Base-by-base conservation (phyloP, 2,888 invertebrate genomes). In the Dolichopus griseipennis region DNA sequence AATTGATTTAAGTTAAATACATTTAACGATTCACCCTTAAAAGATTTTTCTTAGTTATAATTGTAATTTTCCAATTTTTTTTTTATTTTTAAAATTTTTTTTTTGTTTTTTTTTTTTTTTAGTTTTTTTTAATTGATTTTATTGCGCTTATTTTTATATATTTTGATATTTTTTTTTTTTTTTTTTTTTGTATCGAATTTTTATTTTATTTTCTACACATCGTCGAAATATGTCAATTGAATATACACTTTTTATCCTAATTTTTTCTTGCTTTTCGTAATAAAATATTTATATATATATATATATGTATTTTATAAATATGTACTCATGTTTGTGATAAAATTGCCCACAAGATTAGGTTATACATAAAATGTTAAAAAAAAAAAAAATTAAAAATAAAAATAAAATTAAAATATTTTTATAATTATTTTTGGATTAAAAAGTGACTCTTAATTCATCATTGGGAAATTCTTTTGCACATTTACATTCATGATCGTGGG, bases 1-100 rank as follows among this genome's bases (percentile, higher is more conserved):
- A 64, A 64, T 64, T 64, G 64, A 64, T 64, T n/a, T 18, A 52
- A 52, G 52, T 52, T 52, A 52, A 52, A 52, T 52, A 52, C 52
- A 52, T 52, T 52, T 52, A 52, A 52, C 52, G 52, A 52, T 52
- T 52, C 52, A 18, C 52, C 52, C 52, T 41, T 52, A 52, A 52
- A 18, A 18, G 52, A 52, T 52, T 52, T 52, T 52, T 18, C 52
- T n/a, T 18, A 52, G 18, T 52, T 52, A 18, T 41, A 41, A 41
- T 41, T 41, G 41, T 15, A 41, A 41, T 41, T 12, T 41, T 41
- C 15, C 8, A 12, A 6, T 41, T 41, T 12, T 27, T 41, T 41
- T 41, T 12, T 27, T 27, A 27, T 10, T 37, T 37, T 52, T 52
- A n/a, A 12, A n/a, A 52, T 52, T 52, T n/a, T n/a, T 7, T 41